Conservation (phyloP, 2,797 vertebrate genomes). For the Brachyrhaphis roseni region DNA sequence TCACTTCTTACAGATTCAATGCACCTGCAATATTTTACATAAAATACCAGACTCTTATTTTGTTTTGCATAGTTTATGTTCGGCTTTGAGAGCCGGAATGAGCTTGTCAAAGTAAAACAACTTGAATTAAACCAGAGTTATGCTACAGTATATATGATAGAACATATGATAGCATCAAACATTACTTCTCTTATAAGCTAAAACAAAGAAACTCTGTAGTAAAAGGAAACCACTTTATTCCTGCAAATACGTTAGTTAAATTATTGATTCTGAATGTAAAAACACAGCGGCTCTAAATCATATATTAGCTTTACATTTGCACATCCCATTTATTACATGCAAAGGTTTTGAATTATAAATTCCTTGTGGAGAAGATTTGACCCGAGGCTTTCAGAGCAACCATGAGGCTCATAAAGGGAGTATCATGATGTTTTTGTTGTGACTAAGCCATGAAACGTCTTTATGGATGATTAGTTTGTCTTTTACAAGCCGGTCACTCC, state of each 20-base stretch:
- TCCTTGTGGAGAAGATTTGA: constrained; percentile 38
- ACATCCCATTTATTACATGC: constrained; percentile 47
- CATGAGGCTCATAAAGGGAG: constrained; percentile 28
- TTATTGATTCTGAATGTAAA: constrained; percentile 54
- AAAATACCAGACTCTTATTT: constrained; percentile 18
- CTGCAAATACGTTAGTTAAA: constrained; percentile 38
- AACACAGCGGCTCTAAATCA: constrained; percentile 41
- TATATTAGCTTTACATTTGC: constrained; percentile 65
- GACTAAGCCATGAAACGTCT: background rate
- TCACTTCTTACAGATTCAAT: background rate
- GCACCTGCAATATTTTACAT: constrained; percentile 4
- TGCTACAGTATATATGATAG: background rate
- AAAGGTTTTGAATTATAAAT: constrained; percentile 45
- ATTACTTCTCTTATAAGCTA: background rate
- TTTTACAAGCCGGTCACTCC: background rate
- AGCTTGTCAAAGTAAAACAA: background rate
- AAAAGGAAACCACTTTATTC: constrained; percentile 8
- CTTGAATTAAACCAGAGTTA: constrained; percentile 5
- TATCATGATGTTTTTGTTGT: constrained; percentile 15
- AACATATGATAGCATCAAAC: background rate
- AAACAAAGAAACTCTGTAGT: constrained; percentile 10
- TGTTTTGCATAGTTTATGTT: constrained; percentile 4
- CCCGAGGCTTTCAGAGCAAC: constrained; percentile 30
- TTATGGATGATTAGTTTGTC: background rate
- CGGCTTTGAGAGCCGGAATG: background rate